A percentile compares a stretch with the other conserved stretches of the same genome.
Evolutionary conservation across 2,888 invertebrate species (phyloP).

Genomic region (Macrosiphum euphorbiae): DNA sequence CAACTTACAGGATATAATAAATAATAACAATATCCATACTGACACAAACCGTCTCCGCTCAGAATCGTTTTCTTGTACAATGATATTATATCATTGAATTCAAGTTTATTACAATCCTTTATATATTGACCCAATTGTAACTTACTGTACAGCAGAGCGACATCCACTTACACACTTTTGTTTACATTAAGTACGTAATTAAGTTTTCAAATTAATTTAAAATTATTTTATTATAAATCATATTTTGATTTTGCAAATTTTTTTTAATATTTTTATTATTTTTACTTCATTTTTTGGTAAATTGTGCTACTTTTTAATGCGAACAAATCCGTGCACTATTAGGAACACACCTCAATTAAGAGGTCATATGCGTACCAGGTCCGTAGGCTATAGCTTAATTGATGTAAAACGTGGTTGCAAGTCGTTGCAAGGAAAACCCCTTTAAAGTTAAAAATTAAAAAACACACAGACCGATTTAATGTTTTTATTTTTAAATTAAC

Average conservation of each 20-base stretch:
- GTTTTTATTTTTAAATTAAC: background rate
- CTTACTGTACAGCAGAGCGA: too few relatives aligned
- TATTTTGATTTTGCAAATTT: background rate
- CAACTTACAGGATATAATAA: too few relatives aligned
- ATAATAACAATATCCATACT: too few relatives aligned
- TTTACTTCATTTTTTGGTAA: background rate
- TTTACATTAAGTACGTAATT: background rate
- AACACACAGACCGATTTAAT: background rate
- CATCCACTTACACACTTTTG: too few relatives aligned
- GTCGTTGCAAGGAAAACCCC: too few relatives aligned
- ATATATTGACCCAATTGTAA: too few relatives aligned
- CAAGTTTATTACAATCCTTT: too few relatives aligned
- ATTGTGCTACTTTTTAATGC: background rate
- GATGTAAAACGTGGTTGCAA: background rate
- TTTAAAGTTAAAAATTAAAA: background rate
- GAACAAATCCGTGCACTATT: background rate
- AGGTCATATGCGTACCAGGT: constrained; percentile 25
- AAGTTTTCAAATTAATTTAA: background rate
- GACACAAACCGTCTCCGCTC: too few relatives aligned
- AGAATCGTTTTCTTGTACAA: too few relatives aligned
- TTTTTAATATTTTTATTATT: background rate
- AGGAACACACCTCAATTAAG: background rate
- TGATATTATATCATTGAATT: too few relatives aligned
- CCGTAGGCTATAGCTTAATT: background rate
- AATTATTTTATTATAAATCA: background rate